Base-by-base conservation (phyloP, 2,888 invertebrate genomes). In the Idaea dimidiata region DNA sequence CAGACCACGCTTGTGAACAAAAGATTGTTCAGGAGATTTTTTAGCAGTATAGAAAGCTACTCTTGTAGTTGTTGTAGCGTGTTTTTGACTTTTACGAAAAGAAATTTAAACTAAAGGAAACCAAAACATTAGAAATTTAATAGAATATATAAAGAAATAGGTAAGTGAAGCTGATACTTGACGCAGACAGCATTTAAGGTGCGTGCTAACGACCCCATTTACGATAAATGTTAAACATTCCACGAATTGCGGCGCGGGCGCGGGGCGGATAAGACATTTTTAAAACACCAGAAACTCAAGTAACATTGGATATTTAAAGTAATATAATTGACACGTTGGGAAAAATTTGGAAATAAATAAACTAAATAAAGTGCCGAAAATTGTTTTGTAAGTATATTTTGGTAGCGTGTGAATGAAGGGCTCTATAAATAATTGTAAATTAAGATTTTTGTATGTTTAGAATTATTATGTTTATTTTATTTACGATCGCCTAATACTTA, bases 171-270 rank as follows among this genome's bases (percentile, higher is more conserved):
- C 14, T 43, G 14, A 43, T 43, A 43, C 43, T n/a, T 8, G 10
- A 43, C 10, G 14, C 43, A 43, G 43, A 43, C 43, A 43, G 10
- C 43, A 14, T 14, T 43, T 43, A 43, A 43, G 43, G 43, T 43
- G 43, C 43, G 43, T 43, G 43, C 43, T 43, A 43, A 43, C 43
- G 43, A 43, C 43, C 43, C 43, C 43, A 43, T 43, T 43, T 43
- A 43, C 43, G 14, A 43, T 14, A 43, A 32, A 43, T 43, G 43
- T 43, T 43, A 43, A 43, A 43, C 43, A 43, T 43, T 43, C 43
- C 43, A 43, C 43, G 43, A 43, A 43, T 14, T 14, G 43, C 14
- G 43, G 43, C 43, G 8, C 43, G 43, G 43, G 43, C 32, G 8
- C 43, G 14, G 10, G 8, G 14, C 43, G 43, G 43, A 43, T 43